phyloP scores from a whole-genome alignment of 2,113 vertebrate species.

The Pluvianellus socialis region DNA sequence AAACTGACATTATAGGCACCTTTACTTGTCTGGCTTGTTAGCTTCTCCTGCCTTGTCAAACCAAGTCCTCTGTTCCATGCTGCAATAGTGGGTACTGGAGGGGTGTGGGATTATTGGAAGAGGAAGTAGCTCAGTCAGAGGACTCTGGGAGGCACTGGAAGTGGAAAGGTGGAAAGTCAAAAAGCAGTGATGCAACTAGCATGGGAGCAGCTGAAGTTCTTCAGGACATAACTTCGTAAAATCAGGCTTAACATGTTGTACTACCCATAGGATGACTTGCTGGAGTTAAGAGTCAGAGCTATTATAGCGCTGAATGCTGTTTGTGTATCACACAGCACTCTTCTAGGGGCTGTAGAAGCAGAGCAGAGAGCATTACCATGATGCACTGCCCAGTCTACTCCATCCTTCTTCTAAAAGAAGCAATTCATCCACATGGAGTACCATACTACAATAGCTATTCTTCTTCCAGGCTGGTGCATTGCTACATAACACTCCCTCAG shows the following conservation, averaged over 20 bases:
- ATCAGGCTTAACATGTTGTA: background rate
- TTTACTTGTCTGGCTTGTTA: background rate
- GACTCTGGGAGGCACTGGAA: background rate
- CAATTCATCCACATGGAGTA: background rate
- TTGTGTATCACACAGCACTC: background rate
- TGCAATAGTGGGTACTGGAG: background rate
- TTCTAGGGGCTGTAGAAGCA: background rate
- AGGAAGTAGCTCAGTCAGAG: background rate
- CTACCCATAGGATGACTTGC: background rate
- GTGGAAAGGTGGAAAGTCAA: background rate
- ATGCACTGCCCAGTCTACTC: background rate
- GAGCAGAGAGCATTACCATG: background rate
- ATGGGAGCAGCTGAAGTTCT: background rate
- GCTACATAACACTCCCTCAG: background rate
- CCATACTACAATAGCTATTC: background rate
- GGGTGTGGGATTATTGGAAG: background rate
- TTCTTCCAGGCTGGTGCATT: background rate
- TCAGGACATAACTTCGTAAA: background rate
- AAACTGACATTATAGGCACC: background rate
- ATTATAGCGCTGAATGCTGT: background rate
- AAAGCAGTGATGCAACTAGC: background rate
- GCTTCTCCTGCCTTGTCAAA: background rate
- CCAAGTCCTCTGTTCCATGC: background rate
- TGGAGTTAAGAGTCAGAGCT: background rate
- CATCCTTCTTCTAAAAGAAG: background rate